Base-by-base conservation (phyloP, 2,888 invertebrate genomes). In the Magallana nippona region DNA sequence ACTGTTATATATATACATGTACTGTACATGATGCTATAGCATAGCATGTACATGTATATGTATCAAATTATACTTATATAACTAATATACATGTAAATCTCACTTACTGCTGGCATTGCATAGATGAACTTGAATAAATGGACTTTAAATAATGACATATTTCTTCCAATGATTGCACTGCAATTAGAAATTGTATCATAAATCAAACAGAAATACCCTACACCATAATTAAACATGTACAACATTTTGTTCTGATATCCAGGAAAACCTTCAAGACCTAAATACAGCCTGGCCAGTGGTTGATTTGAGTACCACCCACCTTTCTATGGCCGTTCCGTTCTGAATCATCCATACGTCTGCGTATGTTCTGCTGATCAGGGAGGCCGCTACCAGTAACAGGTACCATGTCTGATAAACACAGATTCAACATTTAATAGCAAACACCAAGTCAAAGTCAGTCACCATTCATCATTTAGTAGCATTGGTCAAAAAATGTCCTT, bases 291-390 rank as follows among this genome's bases (percentile, higher is more conserved):
- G 10, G 22, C 8, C 8, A 77, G 15, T 77, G 77, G 13, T n/a
- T 11, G 19, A n/a, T 55, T 55, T 19, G 10, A 2, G 5, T n/a
- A 19, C 17, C 27, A n/a, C 80, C 55, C 85, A 94, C 97, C 97
- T 97, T 95, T 99, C 99, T 90, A 99, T 96, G 83, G 97, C 95
- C 1, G 99, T 99, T 15, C 97, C 97, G 93, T 97, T 98, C 92
- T 97, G 97, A 90, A 99, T 99, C 95, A 99, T 96, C 98, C 98
- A 99, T 82, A 99, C 96, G 95, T 99, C 99, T 93, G 98, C 98
- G 89, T 98, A 96, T 0, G 99, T 98, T 89, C 99, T 95, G 1
- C 97, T 96, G 32, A 98, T 95, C 71, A 99, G 95, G 5, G 98
- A 96, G 5, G 95, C 93, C 0, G 98, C 99, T 78, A 95, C 95